These are phyloP conservation scores for Thaumatotibia leucotreta DNA, from an alignment of 1,140 invertebrate species.

Conservation along the genomic window DNA sequence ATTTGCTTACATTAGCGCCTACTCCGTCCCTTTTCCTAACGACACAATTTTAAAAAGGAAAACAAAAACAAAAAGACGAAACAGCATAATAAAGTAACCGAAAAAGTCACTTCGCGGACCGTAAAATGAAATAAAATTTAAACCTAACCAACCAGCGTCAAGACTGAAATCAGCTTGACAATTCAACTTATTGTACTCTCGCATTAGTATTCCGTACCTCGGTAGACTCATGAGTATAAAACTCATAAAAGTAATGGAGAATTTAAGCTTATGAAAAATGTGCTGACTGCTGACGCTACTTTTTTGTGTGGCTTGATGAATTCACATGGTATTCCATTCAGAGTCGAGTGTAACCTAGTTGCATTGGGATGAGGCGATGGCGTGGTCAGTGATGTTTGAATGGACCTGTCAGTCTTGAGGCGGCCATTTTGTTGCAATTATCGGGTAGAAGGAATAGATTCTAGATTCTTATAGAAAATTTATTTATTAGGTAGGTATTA, in stretches of 20 bases:
- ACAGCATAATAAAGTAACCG: neutral
- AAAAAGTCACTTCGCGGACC: neutral
- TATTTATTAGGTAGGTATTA: no score
- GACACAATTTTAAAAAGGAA: neutral
- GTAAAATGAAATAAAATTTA: neutral
- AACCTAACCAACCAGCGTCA: neutral
- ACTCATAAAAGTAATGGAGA: conserved; percentile 5
- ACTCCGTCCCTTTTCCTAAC: neutral
- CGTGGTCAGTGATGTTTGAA: neutral
- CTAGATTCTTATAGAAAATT: no score
- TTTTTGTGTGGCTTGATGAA: neutral
- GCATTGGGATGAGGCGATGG: neutral
- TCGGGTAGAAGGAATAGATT: no score
- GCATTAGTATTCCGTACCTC: neutral
- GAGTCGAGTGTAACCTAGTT: neutral
- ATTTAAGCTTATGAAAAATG: conserved; percentile 10
- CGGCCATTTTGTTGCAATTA: no score
- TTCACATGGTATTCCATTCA: neutral
- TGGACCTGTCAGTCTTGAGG: no score
- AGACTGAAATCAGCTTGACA: neutral
- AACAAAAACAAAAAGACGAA: neutral
- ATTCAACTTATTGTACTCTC: neutral
- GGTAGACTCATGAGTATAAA: neutral
- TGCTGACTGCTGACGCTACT: neutral
- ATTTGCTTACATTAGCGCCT: neutral